Base-by-base conservation (phyloP, 37 sponge, comb jelly and placozoan species). In the Crambe crambe region DNA sequence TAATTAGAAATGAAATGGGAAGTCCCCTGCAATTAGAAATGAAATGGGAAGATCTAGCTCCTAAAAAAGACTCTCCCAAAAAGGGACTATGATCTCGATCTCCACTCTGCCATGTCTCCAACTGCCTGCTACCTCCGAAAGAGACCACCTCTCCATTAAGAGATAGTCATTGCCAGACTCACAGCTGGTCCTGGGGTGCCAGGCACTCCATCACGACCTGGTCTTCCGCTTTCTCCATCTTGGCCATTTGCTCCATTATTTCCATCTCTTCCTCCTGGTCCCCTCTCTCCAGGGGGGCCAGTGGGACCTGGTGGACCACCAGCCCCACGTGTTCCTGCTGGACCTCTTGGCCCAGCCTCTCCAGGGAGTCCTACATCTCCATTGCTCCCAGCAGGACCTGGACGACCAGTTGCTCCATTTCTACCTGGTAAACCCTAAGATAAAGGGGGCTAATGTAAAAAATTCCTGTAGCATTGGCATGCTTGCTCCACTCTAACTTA, bases 311-410 rank as follows among this genome's bases (percentile, higher is more conserved):
- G 67, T 57, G 80, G 44, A 12, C 90, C 90, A 76, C 31, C 39
- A 27, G 58, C 5, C 3, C 90, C 90, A 2, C 79, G 79, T 18
- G 80, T 22, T 9, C 90, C 90, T 44, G 85, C 3, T 4, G 79
- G 63, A 32, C 90, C 90, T 35, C 81, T 63, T 26, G 82, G 3
- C 56, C 90, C 90, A 37, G 82, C 37, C 9, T 80, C 82, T 17
- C 90, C 90, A 26, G 80, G 90, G 3, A 22, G 18, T 37, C 90
- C 90, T 70, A 59, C 37, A 5, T 59, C 82, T 61, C 90, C 90
- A 30, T 47, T 27, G 3, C 44, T 23, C 0, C 90, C 90, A 35
- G 75, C 65, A 3, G 40, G 37, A 37, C 90, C 90, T 57, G 79
- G 70, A n/a, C 47, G 58, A 41, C 90, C 90, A 72, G 75, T 72